These are phyloP conservation scores for Saturnia japonica DNA, from an alignment of 2,888 invertebrate species.

Conservation along the genomic window DNA sequence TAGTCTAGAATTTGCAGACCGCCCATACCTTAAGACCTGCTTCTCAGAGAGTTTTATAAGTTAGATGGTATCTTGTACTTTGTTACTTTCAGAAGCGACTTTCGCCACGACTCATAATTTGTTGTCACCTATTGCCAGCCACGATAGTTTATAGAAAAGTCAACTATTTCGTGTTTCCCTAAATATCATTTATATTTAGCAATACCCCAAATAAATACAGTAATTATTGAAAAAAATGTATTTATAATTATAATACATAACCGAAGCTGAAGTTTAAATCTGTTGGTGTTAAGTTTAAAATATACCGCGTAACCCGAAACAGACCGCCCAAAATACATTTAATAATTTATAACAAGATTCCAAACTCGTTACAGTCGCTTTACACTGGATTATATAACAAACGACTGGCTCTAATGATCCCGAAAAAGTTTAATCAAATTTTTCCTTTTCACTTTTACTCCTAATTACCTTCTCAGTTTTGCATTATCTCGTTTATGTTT, in stretches of 20 bases:
- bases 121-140: too few relatives aligned
- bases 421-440: slow-evolving; percentile 20
- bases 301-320: neutral
- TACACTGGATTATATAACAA: slow-evolving; percentile 21
- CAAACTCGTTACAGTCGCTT: slow-evolving; percentile 22
- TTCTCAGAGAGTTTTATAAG: too few relatives aligned
- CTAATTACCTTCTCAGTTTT: slow-evolving; percentile 12
- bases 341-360: slow-evolving; percentile 21
- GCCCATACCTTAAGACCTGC: too few relatives aligned
- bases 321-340: neutral
- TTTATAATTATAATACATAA: neutral
- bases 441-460: slow-evolving; percentile 12
- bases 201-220: neutral
- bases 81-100: too few relatives aligned
- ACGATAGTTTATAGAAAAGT: too few relatives aligned
- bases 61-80: too few relatives aligned
- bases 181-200: neutral
- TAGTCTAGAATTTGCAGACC: too few relatives aligned
- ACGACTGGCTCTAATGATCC: slow-evolving; percentile 21
- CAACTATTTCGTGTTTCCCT: too few relatives aligned
- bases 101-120: too few relatives aligned
- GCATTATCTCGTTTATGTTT: slow-evolving; percentile 5
- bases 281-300: neutral
- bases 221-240: neutral
- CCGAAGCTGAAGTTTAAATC: neutral